phyloP scores from a whole-genome alignment of 2,888 invertebrate species.

The Bembecia ichneumoniformis region DNA sequence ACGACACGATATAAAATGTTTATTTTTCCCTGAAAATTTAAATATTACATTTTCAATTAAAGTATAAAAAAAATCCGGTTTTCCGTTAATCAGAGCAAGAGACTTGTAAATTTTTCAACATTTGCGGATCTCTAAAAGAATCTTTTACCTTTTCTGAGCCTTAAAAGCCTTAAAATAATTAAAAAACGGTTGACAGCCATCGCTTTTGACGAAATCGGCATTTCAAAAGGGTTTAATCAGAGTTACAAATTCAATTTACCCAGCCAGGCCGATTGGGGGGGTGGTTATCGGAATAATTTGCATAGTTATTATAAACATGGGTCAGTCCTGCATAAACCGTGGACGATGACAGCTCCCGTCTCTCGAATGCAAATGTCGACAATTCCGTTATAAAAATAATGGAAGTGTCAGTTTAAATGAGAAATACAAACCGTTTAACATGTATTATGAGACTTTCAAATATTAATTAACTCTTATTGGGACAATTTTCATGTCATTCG shows the following conservation, averaged over 20 bases:
- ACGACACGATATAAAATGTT: no score
- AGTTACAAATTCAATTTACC: conserved; percentile 68
- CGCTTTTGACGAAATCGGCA: conserved; percentile 32
- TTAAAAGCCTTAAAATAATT: conserved; percentile 22
- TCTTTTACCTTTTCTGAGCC: background rate
- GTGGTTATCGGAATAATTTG: conserved; percentile 64
- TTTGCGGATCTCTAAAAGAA: no score
- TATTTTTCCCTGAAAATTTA: no score
- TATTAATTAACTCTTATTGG: no score
- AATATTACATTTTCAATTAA: no score
- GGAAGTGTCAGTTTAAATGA: background rate
- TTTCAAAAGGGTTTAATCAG: conserved; percentile 62
- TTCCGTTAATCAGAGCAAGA: no score
- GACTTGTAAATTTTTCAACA: no score
- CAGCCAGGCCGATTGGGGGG: conserved; percentile 44
- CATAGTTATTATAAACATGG: conserved; percentile 71
- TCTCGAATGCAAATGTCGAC: conserved; percentile 47
- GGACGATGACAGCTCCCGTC: conserved; percentile 53
- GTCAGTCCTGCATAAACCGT: conserved; percentile 62
- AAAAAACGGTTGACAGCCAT: conserved; percentile 21
- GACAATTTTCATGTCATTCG: no score
- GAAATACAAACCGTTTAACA: background rate
- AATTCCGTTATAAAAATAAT: conserved; percentile 18
- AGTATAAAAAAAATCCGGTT: no score
- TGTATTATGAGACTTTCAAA: no score